These are phyloP conservation scores for Drosophila mercatorum DNA, from an alignment of 2,888 invertebrate species.

Conservation along the genomic window DNA sequence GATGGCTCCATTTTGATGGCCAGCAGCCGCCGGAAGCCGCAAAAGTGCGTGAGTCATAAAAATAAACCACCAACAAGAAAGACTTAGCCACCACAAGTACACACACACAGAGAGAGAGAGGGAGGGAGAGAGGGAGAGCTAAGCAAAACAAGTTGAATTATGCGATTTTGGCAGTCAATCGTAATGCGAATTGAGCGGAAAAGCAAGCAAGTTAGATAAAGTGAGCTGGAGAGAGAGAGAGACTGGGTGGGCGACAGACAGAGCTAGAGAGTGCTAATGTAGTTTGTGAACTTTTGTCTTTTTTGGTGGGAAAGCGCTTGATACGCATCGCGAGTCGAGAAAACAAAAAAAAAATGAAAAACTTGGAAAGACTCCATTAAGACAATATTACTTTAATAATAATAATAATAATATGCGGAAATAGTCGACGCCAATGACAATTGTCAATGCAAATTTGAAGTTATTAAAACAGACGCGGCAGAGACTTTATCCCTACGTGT, in stretches of 20 bases:
- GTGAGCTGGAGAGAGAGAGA: not conserved
- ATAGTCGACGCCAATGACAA: conserved; percentile 4
- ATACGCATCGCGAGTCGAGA: not conserved
- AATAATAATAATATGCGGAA: conserved; percentile 10
- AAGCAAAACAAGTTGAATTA: conserved; percentile 65
- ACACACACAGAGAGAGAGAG: conserved; percentile 8
- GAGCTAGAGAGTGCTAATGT: conserved; percentile 11
- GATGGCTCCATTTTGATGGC: conserved; percentile 78
- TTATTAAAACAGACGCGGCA: not conserved
- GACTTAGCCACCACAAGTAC: conserved; percentile 15
- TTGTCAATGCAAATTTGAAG: conserved; percentile 4
- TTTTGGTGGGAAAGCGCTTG: not conserved
- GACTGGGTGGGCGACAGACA: not conserved
- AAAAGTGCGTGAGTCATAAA: conserved; percentile 78
- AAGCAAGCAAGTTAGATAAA: conserved; percentile 2
- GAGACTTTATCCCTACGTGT: not conserved
- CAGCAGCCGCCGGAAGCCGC: conserved; percentile 77
- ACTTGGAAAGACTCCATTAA: conserved; percentile 15
- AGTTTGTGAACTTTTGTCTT: conserved; percentile 24
- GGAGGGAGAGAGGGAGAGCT: conserved; percentile 19
- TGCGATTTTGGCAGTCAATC: conserved; percentile 76
- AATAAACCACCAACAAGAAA: conserved; percentile 59
- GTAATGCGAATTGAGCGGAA: conserved; percentile 36
- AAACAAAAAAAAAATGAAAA: not conserved
- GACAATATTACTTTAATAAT: conserved; percentile 22